Percentiles rank a stretch among this genome's conserved stretches.
Evolutionary conservation across 1,140 invertebrate species (phyloP).

Genomic region (Onthophagus taurus): DNA sequence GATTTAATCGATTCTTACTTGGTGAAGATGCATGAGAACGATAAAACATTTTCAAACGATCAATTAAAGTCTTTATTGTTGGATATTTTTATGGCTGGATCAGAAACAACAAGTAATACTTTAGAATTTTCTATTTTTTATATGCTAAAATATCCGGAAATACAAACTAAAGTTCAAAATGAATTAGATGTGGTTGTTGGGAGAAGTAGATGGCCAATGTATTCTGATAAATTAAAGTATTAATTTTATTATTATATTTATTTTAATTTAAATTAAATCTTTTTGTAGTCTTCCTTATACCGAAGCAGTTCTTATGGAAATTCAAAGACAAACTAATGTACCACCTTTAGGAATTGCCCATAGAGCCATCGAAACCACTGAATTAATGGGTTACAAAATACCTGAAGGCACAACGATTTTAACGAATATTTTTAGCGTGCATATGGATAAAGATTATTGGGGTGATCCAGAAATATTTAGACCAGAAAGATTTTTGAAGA

Average conservation of each 20-base stretch:
- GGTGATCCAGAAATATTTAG: constrained; percentile 55
- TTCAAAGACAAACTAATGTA: constrained; percentile 42
- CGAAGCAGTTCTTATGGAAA: constrained; percentile 51
- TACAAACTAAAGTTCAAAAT: constrained; percentile 66
- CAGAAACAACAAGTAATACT: constrained; percentile 71
- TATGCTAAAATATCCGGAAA: constrained; percentile 63
- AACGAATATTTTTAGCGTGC: constrained; percentile 55
- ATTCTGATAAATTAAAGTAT: constrained; percentile 59
- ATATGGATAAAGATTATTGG: constrained; percentile 58
- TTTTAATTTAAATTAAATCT: neutral
- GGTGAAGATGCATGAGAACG: constrained; percentile 23
- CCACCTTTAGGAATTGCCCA: constrained; percentile 54
- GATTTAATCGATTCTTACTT: constrained; percentile 29
- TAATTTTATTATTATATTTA: constrained; percentile 35
- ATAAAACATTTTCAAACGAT: constrained; percentile 44
- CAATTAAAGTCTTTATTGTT: constrained; percentile 67
- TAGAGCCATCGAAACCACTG: constrained; percentile 44
- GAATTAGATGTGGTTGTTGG: constrained; percentile 73
- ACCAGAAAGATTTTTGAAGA: constrained; percentile 59
- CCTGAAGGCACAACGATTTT: constrained; percentile 62
- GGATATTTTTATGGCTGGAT: constrained; percentile 75
- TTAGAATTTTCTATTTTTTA: constrained; percentile 70
- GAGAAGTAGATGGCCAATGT: constrained; percentile 50
- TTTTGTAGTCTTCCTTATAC: constrained; percentile 50
- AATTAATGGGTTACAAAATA: constrained; percentile 50